phyloP scores from a whole-genome alignment of 2,888 invertebrate genomes.

The Meteorus colon region DNA sequence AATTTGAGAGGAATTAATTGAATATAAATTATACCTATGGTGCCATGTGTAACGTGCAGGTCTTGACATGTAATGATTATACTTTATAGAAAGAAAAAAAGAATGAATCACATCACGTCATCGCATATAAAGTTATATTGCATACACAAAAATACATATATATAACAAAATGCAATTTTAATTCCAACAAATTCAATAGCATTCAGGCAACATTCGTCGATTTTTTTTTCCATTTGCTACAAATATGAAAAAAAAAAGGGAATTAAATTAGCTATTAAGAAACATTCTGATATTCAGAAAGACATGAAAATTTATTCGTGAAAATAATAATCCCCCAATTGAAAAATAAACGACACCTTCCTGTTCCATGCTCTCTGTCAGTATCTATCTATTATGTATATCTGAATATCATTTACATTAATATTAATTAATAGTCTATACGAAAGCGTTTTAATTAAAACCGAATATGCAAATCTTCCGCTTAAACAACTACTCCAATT shows the following conservation, averaged over 20 bases:
- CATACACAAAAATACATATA: not conserved
- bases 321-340: not conserved
- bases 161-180: not conserved
- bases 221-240: not conserved
- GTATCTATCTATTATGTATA: conserved; percentile 9
- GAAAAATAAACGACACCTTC: not conserved
- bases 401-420: conserved; percentile 23
- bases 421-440: conserved; percentile 16
- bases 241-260: not conserved
- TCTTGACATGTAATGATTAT: not conserved
- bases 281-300: conserved; percentile 16
- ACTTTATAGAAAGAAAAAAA: not conserved
- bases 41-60: conserved; percentile 40
- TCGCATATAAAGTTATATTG: not conserved
- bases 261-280: conserved; percentile 12
- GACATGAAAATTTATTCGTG: not conserved
- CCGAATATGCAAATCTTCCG: conserved; percentile 20
- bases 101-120: not conserved
- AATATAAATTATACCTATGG: conserved; percentile 39
- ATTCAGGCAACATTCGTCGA: not conserved
- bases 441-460: conserved; percentile 11
- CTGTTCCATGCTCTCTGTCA: conserved; percentile 12
- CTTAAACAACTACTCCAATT: conserved; percentile 20
- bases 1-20: conserved; percentile 30
- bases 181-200: not conserved